Conservation (phyloP, 2,113 vertebrate genomes). For the Fukomys damarensis region DNA sequence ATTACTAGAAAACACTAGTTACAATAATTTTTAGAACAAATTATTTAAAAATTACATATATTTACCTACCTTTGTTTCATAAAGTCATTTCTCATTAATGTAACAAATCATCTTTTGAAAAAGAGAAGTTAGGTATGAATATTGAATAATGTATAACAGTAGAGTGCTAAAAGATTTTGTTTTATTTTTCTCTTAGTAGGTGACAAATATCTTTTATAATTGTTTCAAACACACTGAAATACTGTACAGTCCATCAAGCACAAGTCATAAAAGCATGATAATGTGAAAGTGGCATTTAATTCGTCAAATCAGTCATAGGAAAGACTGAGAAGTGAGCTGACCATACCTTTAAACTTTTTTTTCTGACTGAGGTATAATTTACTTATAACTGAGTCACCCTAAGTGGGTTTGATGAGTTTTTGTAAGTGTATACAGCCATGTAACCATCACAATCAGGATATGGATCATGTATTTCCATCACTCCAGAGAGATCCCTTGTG, state of each 20-base stretch:
- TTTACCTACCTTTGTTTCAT: background rate
- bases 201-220: background rate
- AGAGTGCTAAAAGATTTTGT: background rate
- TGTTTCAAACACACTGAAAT: background rate
- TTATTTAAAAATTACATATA: background rate
- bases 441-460: background rate
- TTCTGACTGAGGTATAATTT: background rate
- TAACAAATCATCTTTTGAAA: background rate
- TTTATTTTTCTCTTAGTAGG: background rate
- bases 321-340: background rate
- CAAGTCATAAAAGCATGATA: background rate
- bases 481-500: background rate
- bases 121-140: background rate
- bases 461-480: background rate
- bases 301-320: background rate
- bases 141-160: background rate
- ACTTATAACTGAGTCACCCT: background rate
- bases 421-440: background rate
- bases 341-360: background rate
- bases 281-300: background rate
- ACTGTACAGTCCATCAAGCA: background rate
- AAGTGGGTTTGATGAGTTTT: background rate
- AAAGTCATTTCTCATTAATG: background rate
- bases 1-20: background rate
- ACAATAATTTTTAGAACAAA: background rate